Evolutionary conservation across 2,888 invertebrate genomes (phyloP).

Genomic region (Zaprionus lineosus): DNA sequence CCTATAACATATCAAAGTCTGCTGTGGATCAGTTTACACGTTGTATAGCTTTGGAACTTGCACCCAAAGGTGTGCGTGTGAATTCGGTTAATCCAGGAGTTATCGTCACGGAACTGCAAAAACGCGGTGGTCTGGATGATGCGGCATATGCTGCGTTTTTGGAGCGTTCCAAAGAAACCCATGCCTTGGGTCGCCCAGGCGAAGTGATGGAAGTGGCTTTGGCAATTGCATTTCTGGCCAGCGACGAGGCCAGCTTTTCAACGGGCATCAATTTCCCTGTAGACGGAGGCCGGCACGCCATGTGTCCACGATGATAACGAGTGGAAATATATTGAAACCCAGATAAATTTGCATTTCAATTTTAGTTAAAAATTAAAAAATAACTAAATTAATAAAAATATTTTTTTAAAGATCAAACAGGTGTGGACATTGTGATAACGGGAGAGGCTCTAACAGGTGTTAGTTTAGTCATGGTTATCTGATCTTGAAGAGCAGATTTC

Average conservation of each 20-base stretch:
- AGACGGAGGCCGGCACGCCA: constrained; percentile 96
- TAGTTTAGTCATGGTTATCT: too few species aligned
- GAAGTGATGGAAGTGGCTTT: constrained; percentile 93
- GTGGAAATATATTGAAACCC: too few species aligned
- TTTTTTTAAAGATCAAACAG: too few species aligned
- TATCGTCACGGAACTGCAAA: constrained; percentile 93
- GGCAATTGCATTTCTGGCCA: constrained; percentile 95
- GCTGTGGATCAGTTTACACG: constrained; percentile 97
- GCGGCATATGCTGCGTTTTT: constrained; percentile 92
- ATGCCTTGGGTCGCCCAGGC: constrained; percentile 95
- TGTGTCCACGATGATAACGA: constrained; percentile 94
- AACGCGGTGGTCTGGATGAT: constrained; percentile 91
- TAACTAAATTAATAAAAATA: too few species aligned
- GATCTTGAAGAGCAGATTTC: too few species aligned
- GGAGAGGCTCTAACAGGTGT: too few species aligned
- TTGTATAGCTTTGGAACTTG: constrained; percentile 94
- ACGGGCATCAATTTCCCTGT: constrained; percentile 95
- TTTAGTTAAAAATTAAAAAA: constrained; percentile 90
- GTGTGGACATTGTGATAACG: too few species aligned
- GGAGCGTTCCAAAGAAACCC: constrained; percentile 92
- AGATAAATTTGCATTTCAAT: too few species aligned
- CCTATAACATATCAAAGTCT: constrained; percentile 96
- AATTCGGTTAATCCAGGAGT: constrained; percentile 97
- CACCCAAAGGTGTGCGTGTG: constrained; percentile 91
- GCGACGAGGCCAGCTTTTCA: constrained; percentile 93